Percentiles rank a stretch among this genome's conserved stretches.
Evolutionary conservation across 2,888 invertebrate species (phyloP).

Genomic region (Coleophora deauratella): DNA sequence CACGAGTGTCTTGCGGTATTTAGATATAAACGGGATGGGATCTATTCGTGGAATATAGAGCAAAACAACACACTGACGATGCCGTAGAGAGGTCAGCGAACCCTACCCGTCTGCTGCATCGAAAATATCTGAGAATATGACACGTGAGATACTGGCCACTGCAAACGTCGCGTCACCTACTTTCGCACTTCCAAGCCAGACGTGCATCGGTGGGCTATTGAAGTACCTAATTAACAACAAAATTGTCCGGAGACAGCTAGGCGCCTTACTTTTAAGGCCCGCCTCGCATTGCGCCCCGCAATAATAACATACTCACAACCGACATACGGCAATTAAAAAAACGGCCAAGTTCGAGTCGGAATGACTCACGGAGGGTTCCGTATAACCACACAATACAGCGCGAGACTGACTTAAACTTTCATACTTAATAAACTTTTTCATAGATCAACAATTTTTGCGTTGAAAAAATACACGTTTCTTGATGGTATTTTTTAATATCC

Average conservation of each 20-base stretch:
- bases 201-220: constrained; percentile 44
- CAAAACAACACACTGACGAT: constrained; percentile 12
- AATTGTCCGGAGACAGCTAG: constrained; percentile 68
- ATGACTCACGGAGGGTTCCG: too few relatives aligned
- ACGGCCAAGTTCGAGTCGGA: too few relatives aligned
- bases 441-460: too few relatives aligned
- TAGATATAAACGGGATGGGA: constrained; percentile 6
- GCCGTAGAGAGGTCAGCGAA: constrained; percentile 26
- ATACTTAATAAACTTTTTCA: too few relatives aligned
- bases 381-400: too few relatives aligned
- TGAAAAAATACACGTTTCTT: too few relatives aligned
- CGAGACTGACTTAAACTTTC: too few relatives aligned
- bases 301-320: constrained; percentile 52
- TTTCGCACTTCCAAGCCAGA: constrained; percentile 51
- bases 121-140: constrained; percentile 38
- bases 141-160: constrained; percentile 6
- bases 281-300: constrained; percentile 53
- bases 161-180: constrained; percentile 37
- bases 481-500: too few relatives aligned
- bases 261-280: constrained; percentile 60
- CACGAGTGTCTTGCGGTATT: neutral
- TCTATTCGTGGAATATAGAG: constrained; percentile 8
- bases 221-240: constrained; percentile 63
- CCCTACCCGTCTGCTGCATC: constrained; percentile 36
- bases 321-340: constrained; percentile 57